Evolutionary conservation across 2,888 invertebrate species (phyloP), one percentile per base, ranked within the genome.

Genomic region (Cabera pusaria): DNA sequence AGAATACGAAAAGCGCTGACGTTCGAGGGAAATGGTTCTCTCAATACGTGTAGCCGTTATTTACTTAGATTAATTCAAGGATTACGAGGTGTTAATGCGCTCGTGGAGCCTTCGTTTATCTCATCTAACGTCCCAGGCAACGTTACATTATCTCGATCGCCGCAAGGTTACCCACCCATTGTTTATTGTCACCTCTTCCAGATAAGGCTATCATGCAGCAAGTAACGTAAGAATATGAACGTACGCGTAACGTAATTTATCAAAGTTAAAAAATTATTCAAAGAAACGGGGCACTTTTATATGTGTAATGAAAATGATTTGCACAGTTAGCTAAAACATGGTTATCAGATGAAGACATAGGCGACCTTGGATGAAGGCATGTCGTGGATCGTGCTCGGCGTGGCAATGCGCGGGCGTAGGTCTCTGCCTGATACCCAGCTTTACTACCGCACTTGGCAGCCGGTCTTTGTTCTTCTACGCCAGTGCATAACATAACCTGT

Each of bases 111-210:
- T 53, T 50, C 42, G 36, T 59, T 73, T 69, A 72, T 77, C 71
- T 71, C 44, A 37, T 50, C 33, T 42, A 42, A 43, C 55, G 25
- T 24, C 17, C 50, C 47, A 39, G 51, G 35, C 39, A 47, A 52
- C 47, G 45, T 52, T 54, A 57, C 44, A 63, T 63, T 72, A 76
- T 71, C 71, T 64, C 62, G 47, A 62, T 64, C 62, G 56, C 47
- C 52, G 47, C 80, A 82, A 80, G 80, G 80, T 72, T 73, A 72
- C 62, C 63, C 57, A 58, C 51, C 75, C 70, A 81, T 80, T 83
- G 83, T 83, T 74, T 74, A 77, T 80, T 78, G 74, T 75, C 66
- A 63, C 62, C 52, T n/a, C n/a, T 47, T 45, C 62, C 64, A 69
- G 75, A 77, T 78, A 72, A 73, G 58, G 66, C 65, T 64, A 66